phyloP scores from a whole-genome alignment of 2,113 vertebrate species.

The Prionailurus bengalensis region DNA sequence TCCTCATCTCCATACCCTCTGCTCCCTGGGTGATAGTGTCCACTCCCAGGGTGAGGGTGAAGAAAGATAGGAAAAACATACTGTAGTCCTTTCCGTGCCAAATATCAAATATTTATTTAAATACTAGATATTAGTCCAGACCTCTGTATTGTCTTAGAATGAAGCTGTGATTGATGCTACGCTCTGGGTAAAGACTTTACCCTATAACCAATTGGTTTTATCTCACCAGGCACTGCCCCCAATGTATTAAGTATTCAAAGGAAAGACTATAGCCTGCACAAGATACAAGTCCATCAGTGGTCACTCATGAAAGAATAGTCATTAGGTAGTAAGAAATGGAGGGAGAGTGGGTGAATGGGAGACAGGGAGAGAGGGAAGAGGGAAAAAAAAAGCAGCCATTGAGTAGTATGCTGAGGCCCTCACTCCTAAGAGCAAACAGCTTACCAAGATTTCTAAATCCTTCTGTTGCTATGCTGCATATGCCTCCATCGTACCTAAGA shows the following conservation, averaged over 20 bases:
- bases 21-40: not conserved
- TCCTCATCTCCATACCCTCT: not conserved
- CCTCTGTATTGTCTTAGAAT: not conserved
- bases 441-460: not conserved
- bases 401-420: not conserved
- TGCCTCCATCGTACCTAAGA: not conserved
- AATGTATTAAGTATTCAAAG: not conserved
- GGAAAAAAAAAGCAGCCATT: not conserved
- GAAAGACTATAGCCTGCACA: not conserved
- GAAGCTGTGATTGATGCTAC: not conserved
- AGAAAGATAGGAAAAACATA: constrained; percentile 20
- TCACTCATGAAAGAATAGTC: not conserved
- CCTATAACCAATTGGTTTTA: not conserved
- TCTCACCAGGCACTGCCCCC: not conserved
- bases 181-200: not conserved
- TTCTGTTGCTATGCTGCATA: not conserved
- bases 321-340: not conserved
- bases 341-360: too few species aligned
- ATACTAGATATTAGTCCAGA: not conserved
- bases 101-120: not conserved
- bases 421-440: not conserved
- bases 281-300: not conserved
- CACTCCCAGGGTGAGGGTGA: not conserved
- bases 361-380: not conserved
- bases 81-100: not conserved